A percentile compares a stretch with the other conserved stretches of the same genome.
Evolutionary conservation across 2,113 vertebrate species (phyloP).

Genomic region (Chaenocephalus aceratus): DNA sequence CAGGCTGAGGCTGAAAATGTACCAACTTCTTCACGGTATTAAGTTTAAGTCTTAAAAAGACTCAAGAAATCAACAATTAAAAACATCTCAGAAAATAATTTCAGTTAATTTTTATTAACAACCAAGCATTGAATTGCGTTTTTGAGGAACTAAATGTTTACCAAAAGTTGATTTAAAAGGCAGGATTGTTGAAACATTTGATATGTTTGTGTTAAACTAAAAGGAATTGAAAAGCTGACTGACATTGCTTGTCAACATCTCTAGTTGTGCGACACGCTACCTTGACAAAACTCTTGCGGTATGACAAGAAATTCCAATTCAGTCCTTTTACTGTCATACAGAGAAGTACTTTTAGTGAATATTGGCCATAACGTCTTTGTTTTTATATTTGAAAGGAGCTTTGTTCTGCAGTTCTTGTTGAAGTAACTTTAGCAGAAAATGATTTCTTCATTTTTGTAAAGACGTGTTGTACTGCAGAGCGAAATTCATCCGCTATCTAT

Average conservation of each 20-base stretch:
- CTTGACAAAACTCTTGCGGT: conserved; percentile 10
- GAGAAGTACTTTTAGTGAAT: background rate
- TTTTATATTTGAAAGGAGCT: conserved; percentile 34
- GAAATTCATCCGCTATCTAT: conserved; percentile 58
- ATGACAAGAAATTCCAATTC: conserved; percentile 25
- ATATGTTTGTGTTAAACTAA: background rate
- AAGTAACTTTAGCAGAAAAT: conserved; percentile 42
- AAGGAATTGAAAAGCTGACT: background rate
- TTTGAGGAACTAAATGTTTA: no score
- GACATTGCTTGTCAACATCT: background rate
- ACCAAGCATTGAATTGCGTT: no score
- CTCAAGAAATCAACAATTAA: background rate
- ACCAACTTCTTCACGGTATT: background rate
- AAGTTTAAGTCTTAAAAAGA: background rate
- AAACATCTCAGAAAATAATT: background rate
- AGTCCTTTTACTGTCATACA: conserved; percentile 25
- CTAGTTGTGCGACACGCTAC: background rate
- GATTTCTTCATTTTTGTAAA: conserved; percentile 18
- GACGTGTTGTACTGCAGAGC: conserved; percentile 32
- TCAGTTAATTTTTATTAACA: background rate
- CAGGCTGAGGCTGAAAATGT: conserved; percentile 1
- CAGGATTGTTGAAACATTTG: no score
- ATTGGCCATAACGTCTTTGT: background rate
- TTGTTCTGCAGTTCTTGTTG: conserved; percentile 22
- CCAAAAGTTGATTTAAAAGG: no score